Percentiles rank a stretch among this genome's conserved stretches.
Evolutionary conservation across 2,888 invertebrate genomes (phyloP).

Genomic region (Plebejus anna): DNA sequence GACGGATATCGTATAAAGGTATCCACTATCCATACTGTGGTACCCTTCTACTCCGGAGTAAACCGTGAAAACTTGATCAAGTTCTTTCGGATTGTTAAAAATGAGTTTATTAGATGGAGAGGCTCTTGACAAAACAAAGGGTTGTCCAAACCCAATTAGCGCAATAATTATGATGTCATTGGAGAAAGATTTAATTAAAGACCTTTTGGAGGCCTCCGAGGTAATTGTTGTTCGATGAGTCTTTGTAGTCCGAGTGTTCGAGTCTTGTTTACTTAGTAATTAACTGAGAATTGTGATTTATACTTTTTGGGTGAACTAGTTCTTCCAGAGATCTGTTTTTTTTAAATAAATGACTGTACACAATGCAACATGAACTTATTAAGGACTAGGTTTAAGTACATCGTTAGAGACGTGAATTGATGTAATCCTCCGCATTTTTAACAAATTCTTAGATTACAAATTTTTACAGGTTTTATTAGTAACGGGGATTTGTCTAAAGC

Average conservation of each 20-base stretch:
- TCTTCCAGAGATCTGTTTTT: slow-evolving; percentile 1
- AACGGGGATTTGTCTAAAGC: too few species aligned
- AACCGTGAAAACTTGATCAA: background rate
- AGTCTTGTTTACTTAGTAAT: slow-evolving; percentile 61
- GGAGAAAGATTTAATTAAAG: slow-evolving; percentile 80
- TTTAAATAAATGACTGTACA: background rate
- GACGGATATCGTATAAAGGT: too few species aligned
- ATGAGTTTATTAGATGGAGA: slow-evolving; percentile 61
- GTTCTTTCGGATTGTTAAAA: slow-evolving; percentile 42
- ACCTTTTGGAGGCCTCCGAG: slow-evolving; percentile 70
- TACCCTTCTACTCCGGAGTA: background rate
- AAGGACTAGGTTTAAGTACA: background rate
- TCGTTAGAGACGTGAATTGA: too few species aligned
- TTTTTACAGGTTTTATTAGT: too few species aligned
- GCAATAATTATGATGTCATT: slow-evolving; percentile 78
- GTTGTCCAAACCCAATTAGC: slow-evolving; percentile 72
- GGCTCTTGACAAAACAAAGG: slow-evolving; percentile 71
- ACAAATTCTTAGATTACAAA: too few species aligned
- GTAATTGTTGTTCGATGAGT: slow-evolving; percentile 78
- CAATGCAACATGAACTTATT: background rate
- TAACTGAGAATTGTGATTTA: slow-evolving; percentile 48
- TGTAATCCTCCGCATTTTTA: background rate
- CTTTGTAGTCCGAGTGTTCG: slow-evolving; percentile 71
- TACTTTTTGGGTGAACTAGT: slow-evolving; percentile 39
- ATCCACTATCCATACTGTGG: too few species aligned